Conservation (phyloP, 2,797 vertebrate genomes). For the Hafferia zeledoni region DNA sequence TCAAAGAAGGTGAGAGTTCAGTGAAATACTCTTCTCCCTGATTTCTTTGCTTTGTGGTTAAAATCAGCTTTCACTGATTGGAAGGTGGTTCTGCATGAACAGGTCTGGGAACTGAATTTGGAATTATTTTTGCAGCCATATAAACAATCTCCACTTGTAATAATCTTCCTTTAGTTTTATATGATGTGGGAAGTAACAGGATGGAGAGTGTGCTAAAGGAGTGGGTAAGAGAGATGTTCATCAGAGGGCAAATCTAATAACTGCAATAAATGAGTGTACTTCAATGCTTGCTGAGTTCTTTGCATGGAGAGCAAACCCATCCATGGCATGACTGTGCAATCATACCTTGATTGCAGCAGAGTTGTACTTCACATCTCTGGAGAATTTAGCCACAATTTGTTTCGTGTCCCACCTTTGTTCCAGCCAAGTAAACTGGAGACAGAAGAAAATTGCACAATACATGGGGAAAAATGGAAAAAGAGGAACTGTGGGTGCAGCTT, state of each 20-base stretch:
- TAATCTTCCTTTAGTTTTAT: not conserved
- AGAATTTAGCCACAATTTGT: not conserved
- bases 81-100: not conserved
- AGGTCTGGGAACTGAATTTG: not conserved
- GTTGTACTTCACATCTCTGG: not conserved
- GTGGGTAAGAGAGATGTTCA: not conserved
- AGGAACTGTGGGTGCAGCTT: constrained; percentile 23
- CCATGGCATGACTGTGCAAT: not conserved
- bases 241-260: not conserved
- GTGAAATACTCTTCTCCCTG: not conserved
- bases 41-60: not conserved
- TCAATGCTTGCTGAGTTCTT: not conserved
- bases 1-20: not conserved
- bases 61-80: not conserved
- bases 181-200: not conserved
- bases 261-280: not conserved
- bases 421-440: not conserved
- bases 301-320: not conserved
- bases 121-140: not conserved
- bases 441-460: not conserved
- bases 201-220: not conserved
- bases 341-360: not conserved
- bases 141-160: not conserved
- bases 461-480: not conserved
- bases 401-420: not conserved